Conservation (phyloP, 2,888 invertebrate species). For the Aspidiotus destructor region DNA sequence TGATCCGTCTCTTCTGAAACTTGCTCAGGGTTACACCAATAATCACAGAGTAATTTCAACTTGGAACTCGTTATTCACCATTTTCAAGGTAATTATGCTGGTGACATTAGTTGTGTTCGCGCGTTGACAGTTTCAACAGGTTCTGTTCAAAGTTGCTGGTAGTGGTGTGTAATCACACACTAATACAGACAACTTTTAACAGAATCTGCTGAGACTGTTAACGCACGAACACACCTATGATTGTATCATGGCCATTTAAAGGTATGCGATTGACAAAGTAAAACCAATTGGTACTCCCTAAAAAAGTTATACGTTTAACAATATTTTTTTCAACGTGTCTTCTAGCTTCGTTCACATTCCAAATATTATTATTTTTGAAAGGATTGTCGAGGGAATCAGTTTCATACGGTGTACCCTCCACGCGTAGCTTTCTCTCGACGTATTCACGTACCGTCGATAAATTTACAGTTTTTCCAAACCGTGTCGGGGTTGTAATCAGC, state of each 20-base stretch:
- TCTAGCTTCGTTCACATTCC: background rate
- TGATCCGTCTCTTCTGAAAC: background rate
- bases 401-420: background rate
- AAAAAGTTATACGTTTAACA: background rate
- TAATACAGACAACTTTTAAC: no score
- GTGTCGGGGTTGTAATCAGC: background rate
- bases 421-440: background rate
- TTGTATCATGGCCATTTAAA: background rate
- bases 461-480: background rate
- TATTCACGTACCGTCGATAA: background rate
- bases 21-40: background rate
- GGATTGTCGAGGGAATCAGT: background rate
- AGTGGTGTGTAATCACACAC: no score
- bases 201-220: no score
- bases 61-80: background rate
- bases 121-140: no score
- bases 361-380: background rate
- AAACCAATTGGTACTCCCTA: background rate
- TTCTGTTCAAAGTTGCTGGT: no score
- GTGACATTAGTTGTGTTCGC: no score
- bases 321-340: background rate
- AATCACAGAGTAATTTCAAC: background rate
- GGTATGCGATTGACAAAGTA: background rate
- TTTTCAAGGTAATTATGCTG: background rate
- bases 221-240: no score